Evolutionary conservation across 1,140 invertebrate genomes (phyloP).

Genomic region (Drosophila saltans): DNA sequence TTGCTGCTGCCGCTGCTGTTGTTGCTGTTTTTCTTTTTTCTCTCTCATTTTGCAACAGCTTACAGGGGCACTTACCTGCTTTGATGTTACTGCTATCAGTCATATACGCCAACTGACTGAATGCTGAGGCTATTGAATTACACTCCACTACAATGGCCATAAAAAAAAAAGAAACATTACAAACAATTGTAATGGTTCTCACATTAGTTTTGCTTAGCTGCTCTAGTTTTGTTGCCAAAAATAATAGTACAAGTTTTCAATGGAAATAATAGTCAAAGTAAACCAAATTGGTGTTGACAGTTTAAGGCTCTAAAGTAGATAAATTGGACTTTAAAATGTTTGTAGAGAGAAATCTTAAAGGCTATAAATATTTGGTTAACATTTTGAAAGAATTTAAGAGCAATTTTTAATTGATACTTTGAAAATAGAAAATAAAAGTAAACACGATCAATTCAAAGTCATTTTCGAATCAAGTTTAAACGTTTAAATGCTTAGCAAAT

Average conservation of each 20-base stretch:
- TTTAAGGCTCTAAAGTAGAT: not conserved
- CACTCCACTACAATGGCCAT: conserved; percentile 47
- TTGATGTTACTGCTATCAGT: conserved; percentile 71
- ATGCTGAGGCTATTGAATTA: conserved; percentile 66
- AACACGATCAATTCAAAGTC: too few relatives aligned
- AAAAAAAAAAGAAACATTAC: not conserved
- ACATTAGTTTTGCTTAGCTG: not conserved
- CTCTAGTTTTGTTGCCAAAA: not conserved
- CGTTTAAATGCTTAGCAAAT: too few relatives aligned
- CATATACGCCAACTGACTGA: conserved; percentile 66
- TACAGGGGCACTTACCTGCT: conserved; percentile 54
- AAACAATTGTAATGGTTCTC: conserved; percentile 4
- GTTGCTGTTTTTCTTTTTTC: conserved; percentile 26
- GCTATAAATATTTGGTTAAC: too few relatives aligned
- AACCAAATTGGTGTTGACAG: too few relatives aligned
- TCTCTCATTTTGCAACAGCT: conserved; percentile 29
- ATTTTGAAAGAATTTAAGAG: too few relatives aligned
- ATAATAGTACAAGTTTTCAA: not conserved
- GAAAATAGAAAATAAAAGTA: too few relatives aligned
- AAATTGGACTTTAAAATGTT: too few relatives aligned
- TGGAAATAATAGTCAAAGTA: not conserved
- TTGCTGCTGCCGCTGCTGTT: conserved; percentile 41
- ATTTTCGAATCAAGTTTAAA: too few relatives aligned
- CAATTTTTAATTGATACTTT: too few relatives aligned
- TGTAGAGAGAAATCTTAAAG: too few relatives aligned